Evolutionary conservation across 2,113 vertebrate genomes (phyloP).

Genomic region (Chionodraco myersi): DNA sequence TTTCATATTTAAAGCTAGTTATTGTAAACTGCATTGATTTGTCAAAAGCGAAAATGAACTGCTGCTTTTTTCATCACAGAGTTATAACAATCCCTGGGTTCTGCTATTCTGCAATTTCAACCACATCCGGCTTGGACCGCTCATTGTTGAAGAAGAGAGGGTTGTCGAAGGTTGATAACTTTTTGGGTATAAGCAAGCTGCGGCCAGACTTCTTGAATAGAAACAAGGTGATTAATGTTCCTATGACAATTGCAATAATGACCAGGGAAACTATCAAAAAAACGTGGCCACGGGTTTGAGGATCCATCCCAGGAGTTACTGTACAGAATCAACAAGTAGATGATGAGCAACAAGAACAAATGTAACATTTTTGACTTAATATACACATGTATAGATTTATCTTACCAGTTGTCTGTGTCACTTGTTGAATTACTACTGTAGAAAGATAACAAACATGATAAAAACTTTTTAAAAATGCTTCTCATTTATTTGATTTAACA

Average conservation of each 20-base stretch:
- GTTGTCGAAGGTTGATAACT: conserved; percentile 48
- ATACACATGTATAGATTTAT: neutral
- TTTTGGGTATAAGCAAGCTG: neutral
- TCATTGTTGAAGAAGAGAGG: conserved; percentile 44
- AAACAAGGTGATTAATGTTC: neutral
- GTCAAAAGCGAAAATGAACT: neutral
- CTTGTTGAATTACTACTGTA: neutral
- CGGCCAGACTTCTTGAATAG: conserved; percentile 40
- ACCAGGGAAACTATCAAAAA: conserved; percentile 41
- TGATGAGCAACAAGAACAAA: neutral
- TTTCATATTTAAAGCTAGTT: neutral
- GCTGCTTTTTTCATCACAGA: conserved; percentile 12
- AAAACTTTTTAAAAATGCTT: neutral
- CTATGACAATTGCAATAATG: neutral
- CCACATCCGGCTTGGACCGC: neutral
- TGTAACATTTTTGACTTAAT: neutral
- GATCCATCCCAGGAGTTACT: neutral
- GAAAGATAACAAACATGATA: conserved; percentile 1
- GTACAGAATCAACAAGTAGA: conserved; percentile 8
- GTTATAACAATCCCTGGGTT: neutral
- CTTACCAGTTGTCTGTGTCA: conserved; percentile 9
- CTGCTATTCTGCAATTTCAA: conserved; percentile 41
- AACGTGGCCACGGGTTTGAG: conserved; percentile 23
- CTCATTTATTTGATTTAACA: neutral
- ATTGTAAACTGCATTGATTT: neutral